Evolutionary conservation across 1,140 invertebrate genomes (phyloP).

Genomic region (Cyclina sinensis): DNA sequence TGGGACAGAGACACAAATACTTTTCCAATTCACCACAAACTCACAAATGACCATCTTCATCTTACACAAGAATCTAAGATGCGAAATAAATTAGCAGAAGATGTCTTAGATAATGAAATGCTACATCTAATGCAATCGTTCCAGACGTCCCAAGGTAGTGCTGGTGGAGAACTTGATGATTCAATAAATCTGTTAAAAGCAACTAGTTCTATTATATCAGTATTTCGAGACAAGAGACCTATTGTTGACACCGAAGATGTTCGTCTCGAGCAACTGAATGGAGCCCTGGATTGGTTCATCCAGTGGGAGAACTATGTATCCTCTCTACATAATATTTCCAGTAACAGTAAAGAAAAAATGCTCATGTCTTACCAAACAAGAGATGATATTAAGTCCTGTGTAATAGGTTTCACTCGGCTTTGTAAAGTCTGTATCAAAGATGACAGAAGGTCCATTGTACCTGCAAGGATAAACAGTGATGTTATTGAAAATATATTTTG

Average conservation of each 20-base stretch:
- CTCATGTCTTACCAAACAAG: slow-evolving; percentile 59
- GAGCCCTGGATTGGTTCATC: slow-evolving; percentile 18
- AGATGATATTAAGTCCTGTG: slow-evolving; percentile 43
- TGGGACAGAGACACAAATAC: slow-evolving; percentile 61
- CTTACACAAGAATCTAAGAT: slow-evolving; percentile 37
- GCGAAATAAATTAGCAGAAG: slow-evolving; percentile 34
- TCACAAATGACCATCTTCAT: slow-evolving; percentile 66
- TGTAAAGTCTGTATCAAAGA: neutral
- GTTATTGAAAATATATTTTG: slow-evolving; percentile 55
- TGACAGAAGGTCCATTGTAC: neutral
- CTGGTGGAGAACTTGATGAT: slow-evolving; percentile 7
- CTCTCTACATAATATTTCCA: neutral
- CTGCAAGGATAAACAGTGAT: slow-evolving; percentile 31
- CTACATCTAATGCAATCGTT: slow-evolving; percentile 18
- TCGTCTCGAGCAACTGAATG: neutral
- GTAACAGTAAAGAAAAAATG: slow-evolving; percentile 47
- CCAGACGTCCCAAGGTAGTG: neutral
- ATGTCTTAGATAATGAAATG: slow-evolving; percentile 3
- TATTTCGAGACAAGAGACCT: slow-evolving; percentile 50
- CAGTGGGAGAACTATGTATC: slow-evolving; percentile 31
- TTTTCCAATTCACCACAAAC: slow-evolving; percentile 60
- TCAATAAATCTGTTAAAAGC: slow-evolving; percentile 26
- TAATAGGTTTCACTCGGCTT: slow-evolving; percentile 16
- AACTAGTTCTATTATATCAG: neutral
- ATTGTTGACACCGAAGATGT: neutral